Percentiles rank a stretch among this genome's conserved stretches.
Evolutionary conservation across 1,140 invertebrate genomes (phyloP).

Genomic region (Drosophila aff.): DNA sequence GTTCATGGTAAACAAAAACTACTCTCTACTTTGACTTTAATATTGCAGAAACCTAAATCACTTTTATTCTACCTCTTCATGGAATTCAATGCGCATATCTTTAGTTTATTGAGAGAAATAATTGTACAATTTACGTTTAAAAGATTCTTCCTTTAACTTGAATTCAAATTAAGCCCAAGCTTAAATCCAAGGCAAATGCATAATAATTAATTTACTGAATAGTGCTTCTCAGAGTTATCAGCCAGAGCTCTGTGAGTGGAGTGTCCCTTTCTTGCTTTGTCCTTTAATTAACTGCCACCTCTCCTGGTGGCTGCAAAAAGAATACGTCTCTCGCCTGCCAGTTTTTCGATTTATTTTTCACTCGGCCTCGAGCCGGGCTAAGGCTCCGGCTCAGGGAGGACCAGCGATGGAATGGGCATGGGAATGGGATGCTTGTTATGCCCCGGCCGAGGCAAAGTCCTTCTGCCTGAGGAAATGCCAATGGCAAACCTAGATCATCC

Average conservation of each 20-base stretch:
- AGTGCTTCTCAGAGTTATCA: not conserved
- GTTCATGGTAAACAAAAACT: not conserved
- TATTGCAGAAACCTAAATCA: too few species aligned
- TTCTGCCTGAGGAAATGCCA: constrained; percentile 40
- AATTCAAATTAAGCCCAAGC: not conserved
- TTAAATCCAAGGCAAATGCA: not conserved
- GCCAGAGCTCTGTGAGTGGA: not conserved
- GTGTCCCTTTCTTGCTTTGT: not conserved
- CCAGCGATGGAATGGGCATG: not conserved
- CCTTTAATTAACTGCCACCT: constrained; percentile 17
- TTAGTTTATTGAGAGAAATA: not conserved
- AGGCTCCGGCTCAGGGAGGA: constrained; percentile 10
- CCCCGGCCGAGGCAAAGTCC: constrained; percentile 4
- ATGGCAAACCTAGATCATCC: constrained; percentile 33
- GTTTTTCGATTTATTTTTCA: constrained; percentile 17
- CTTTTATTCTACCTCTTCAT: not conserved
- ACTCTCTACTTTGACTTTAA: too few species aligned
- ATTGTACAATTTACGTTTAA: not conserved
- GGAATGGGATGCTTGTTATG: constrained; percentile 24
- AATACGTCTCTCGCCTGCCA: not conserved
- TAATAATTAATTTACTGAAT: constrained; percentile 8
- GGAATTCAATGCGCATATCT: not conserved
- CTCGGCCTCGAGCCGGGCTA: constrained; percentile 14
- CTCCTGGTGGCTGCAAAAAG: not conserved
- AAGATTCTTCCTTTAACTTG: not conserved